These are phyloP conservation scores for Myathropa florea DNA, from an alignment of 2,888 invertebrate species.

Conservation along the genomic window DNA sequence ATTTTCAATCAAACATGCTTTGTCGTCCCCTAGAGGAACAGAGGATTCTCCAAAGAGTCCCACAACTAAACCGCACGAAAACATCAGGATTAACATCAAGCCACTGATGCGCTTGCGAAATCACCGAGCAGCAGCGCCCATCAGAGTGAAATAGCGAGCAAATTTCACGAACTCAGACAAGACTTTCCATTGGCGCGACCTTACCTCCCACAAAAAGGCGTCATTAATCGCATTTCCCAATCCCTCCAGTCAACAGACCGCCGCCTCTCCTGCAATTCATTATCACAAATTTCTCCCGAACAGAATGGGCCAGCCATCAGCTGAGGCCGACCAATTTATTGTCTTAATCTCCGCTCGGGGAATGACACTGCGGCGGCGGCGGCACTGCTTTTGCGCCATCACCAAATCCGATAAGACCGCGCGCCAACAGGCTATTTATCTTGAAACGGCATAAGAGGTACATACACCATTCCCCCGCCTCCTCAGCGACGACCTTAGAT, in stretches of 20 bases:
- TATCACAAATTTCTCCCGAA: constrained; percentile 31
- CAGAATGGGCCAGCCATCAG: not conserved
- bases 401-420: constrained; percentile 56
- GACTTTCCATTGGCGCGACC: not conserved
- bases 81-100: no score
- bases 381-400: constrained; percentile 21
- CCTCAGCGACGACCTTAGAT: constrained; percentile 25
- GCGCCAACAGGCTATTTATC: constrained; percentile 64
- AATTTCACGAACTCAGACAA: not conserved
- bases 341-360: constrained; percentile 64
- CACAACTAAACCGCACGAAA: no score
- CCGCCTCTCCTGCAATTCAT: constrained; percentile 21
- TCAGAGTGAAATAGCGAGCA: no score
- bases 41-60: no score
- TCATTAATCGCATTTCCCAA: not conserved
- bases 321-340: constrained; percentile 48
- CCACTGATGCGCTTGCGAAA: no score
- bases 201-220: not conserved
- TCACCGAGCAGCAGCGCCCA: no score
- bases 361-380: constrained; percentile 56
- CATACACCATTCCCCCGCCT: not conserved
- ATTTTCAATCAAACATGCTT: no score
- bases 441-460: constrained; percentile 39
- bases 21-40: no score
- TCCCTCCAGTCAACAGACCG: not conserved